phyloP scores from a whole-genome alignment of 2,113 vertebrate species.

The Ivindomyrus marchei region DNA sequence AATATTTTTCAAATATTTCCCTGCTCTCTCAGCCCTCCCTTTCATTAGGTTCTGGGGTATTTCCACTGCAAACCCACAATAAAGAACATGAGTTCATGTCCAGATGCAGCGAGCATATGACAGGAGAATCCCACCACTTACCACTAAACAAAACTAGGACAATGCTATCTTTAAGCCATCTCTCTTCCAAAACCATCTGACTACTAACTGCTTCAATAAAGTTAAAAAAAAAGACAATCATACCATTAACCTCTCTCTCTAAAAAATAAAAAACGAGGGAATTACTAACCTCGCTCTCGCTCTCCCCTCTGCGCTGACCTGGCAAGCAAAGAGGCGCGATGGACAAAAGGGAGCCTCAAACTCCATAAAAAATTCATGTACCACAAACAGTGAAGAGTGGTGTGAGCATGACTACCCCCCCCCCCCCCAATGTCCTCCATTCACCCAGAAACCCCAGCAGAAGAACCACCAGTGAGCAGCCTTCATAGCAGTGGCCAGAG shows the following conservation, averaged over 20 bases:
- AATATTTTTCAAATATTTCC: neutral
- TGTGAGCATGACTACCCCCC: neutral
- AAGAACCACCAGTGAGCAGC: neutral
- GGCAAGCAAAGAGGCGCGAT: conserved; percentile 18
- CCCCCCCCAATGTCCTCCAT: conserved; percentile 13
- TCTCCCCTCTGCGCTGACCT: neutral
- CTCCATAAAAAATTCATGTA: conserved; percentile 58
- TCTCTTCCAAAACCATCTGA: neutral
- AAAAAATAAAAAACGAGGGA: neutral
- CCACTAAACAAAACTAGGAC: neutral
- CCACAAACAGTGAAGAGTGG: conserved; percentile 8
- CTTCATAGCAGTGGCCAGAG: neutral
- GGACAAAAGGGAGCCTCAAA: conserved; percentile 58
- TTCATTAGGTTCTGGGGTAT: neutral
- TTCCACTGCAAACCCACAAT: neutral
- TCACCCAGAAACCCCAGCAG: neutral
- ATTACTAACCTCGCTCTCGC: conserved; percentile 1
- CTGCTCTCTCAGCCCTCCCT: conserved; percentile 10
- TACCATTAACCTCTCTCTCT: neutral
- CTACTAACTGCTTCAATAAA: neutral
- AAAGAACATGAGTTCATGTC: neutral
- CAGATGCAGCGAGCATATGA: neutral
- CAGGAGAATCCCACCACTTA: neutral
- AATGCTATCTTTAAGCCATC: neutral
- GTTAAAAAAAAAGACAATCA: neutral